Percentiles rank a stretch among this genome's conserved stretches.
Evolutionary conservation across 2,797 vertebrate species (phyloP).

Genomic region (Pangasius djambal): DNA sequence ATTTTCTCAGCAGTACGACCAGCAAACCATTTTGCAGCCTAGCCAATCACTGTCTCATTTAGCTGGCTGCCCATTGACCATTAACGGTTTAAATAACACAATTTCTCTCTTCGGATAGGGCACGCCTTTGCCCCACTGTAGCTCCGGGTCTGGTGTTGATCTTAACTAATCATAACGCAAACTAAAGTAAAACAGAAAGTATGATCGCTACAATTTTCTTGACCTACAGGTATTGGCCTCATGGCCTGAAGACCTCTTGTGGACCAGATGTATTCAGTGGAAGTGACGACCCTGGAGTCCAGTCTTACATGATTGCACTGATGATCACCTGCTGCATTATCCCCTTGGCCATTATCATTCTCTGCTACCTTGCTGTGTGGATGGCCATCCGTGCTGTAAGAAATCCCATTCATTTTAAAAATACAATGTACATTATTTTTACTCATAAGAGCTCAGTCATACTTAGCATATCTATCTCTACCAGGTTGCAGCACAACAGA

Average conservation of each 20-base stretch:
- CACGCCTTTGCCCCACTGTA: too few species aligned
- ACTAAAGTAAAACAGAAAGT: neutral
- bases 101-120: too few species aligned
- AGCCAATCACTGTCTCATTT: too few species aligned
- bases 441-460: neutral
- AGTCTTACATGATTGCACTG: conserved; percentile 85
- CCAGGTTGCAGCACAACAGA: conserved; percentile 88
- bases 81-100: too few species aligned
- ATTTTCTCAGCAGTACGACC: too few species aligned
- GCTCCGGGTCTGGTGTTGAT: neutral
- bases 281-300: conserved; percentile 80
- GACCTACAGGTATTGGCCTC: conserved; percentile 84
- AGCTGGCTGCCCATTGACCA: too few species aligned
- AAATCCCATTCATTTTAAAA: neutral
- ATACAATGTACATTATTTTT: neutral
- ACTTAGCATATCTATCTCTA: neutral
- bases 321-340: conserved; percentile 84
- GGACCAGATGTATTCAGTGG: conserved; percentile 92
- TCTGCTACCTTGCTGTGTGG: conserved; percentile 88
- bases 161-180: neutral
- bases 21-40: too few species aligned
- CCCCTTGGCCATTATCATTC: conserved; percentile 79
- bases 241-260: conserved; percentile 89
- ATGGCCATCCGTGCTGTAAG: conserved; percentile 84
- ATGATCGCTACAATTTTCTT: neutral